Conservation (phyloP, 2,797 vertebrate species). For the Liasis olivaceus region DNA sequence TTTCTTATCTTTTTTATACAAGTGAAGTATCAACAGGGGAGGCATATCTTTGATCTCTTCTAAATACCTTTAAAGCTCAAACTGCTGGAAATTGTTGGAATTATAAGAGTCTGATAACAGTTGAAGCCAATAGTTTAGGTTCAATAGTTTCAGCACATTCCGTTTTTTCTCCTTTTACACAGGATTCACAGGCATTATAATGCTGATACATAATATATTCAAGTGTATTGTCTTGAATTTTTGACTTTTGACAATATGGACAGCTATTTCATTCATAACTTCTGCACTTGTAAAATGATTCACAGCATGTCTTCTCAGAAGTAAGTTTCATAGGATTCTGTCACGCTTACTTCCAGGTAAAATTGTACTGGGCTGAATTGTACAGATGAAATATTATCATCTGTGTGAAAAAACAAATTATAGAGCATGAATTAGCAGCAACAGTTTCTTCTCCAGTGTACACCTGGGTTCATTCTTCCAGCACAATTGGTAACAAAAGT, state of each 20-base stretch:
- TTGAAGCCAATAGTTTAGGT: not conserved
- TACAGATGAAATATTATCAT: not conserved
- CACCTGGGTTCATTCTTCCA: not conserved
- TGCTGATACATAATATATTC: not conserved
- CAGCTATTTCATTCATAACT: not conserved
- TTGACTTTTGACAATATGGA: not conserved
- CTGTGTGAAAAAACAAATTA: not conserved
- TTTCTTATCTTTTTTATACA: constrained; percentile 57
- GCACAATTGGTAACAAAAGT: not conserved
- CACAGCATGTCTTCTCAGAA: not conserved
- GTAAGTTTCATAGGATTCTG: not conserved
- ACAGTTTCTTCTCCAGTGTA: not conserved
- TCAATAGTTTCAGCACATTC: not conserved
- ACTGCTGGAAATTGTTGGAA: constrained; percentile 55
- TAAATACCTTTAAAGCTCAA: constrained; percentile 51
- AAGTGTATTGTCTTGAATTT: not conserved
- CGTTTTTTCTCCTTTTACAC: not conserved
- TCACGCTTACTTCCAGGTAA: not conserved
- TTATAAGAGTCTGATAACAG: constrained; percentile 45
- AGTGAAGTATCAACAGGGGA: constrained; percentile 52
- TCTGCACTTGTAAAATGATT: not conserved
- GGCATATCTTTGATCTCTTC: constrained; percentile 29
- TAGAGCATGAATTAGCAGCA: not conserved
- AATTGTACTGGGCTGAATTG: not conserved
- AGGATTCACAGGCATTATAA: not conserved